Percentiles rank a stretch among this genome's conserved stretches.
Evolutionary conservation across 2,797 vertebrate species (phyloP).

Genomic region (Pseudotriccus pelzelni): DNA sequence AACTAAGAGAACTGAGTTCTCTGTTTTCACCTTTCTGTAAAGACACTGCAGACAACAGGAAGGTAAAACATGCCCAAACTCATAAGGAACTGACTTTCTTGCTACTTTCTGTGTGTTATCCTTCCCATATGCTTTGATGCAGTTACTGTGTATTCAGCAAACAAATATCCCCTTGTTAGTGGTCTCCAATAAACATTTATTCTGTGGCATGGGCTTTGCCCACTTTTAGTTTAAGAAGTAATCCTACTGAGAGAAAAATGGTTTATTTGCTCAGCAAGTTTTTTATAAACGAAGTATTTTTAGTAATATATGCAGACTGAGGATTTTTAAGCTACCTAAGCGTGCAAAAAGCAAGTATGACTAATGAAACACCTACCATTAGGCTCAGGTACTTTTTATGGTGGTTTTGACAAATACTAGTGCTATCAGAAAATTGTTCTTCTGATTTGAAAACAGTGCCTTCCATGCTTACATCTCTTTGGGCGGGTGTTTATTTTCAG

Average conservation of each 20-base stretch:
- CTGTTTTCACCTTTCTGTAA: neutral
- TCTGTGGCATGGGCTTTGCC: constrained; percentile 54
- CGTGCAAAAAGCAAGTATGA: neutral
- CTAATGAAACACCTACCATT: neutral
- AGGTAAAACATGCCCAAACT: neutral
- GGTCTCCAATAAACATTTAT: constrained; percentile 25
- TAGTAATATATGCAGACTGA: neutral
- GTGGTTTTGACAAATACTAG: neutral
- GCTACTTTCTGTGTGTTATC: neutral
- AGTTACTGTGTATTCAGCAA: neutral
- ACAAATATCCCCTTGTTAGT: constrained; percentile 28
- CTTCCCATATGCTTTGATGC: neutral
- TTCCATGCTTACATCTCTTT: fast-evolving
- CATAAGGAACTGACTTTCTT: neutral
- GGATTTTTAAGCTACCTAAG: neutral
- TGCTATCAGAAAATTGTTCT: neutral
- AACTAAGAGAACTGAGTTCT: neutral
- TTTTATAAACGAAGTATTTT: constrained; percentile 52
- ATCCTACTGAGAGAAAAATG: constrained; percentile 44
- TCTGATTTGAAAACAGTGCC: neutral
- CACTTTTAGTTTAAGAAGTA: constrained; percentile 45
- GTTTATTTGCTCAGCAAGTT: constrained; percentile 16
- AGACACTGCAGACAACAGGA: neutral
- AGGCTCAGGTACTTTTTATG: neutral
- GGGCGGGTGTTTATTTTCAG: neutral